A percentile compares a stretch with the other conserved stretches of the same genome.
Evolutionary conservation across 2,113 vertebrate genomes (phyloP).

Genomic region (Prunella himalayana): DNA sequence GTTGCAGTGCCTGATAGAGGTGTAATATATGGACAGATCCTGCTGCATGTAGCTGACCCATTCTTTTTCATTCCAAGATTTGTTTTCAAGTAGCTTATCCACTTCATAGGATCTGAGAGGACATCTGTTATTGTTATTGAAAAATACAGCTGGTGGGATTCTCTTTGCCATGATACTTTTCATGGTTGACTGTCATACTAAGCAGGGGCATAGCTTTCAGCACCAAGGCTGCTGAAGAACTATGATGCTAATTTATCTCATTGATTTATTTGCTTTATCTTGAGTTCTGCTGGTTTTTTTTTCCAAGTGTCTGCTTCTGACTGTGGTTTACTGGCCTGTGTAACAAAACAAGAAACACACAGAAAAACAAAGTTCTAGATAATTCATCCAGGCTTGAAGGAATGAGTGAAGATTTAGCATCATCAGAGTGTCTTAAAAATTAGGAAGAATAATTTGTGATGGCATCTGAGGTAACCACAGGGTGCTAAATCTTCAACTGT

Average conservation of each 20-base stretch:
- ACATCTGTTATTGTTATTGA: not conserved
- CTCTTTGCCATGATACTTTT: not conserved
- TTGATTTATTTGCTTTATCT: not conserved
- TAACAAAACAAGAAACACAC: not conserved
- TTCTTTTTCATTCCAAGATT: not conserved
- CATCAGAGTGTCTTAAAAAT: not conserved
- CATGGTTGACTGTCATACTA: not conserved
- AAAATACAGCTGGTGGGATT: not conserved
- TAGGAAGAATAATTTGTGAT: not conserved
- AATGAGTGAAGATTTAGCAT: not conserved
- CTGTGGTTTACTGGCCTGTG: not conserved
- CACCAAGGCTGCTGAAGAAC: not conserved
- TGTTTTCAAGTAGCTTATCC: not conserved
- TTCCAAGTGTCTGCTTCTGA: not conserved
- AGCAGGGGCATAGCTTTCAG: not conserved
- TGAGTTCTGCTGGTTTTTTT: not conserved
- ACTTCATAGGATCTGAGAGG: not conserved
- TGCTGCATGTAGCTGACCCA: not conserved
- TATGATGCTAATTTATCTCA: not conserved
- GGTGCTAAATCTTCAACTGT: not conserved
- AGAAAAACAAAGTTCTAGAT: not conserved
- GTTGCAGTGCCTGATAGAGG: not conserved
- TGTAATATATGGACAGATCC: not conserved
- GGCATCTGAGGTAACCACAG: not conserved
- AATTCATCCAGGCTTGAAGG: not conserved